Evolutionary conservation across 37 sponge, comb jelly and placozoan genomes (phyloP), one percentile per base, ranked within the genome.

Genomic region (Theonella swinhoei): DNA sequence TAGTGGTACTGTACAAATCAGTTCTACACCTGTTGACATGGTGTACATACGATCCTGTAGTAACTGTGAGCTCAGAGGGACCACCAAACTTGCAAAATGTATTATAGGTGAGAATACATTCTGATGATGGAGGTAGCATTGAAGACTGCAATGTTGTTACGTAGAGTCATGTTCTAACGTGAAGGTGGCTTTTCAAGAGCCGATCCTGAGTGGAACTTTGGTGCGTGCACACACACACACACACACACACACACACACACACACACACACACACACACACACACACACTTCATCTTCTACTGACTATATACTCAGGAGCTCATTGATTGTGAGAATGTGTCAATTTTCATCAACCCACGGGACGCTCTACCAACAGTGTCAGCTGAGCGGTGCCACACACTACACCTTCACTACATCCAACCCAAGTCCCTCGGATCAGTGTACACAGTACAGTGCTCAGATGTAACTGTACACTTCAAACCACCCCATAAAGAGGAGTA

Each of bases 91-190:
- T 20, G 86, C 93, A 58, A 93, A 93, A 74, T 85, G 82, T 42
- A 85, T 88, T 58, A 61, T 93, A 23, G 89, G 93, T 93, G 29
- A 84, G 92, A 47, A n/a, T n/a, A n/a, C n/a, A n/a, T n/a, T n/a
- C n/a, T n/a, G n/a, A n/a, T n/a, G n/a, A n/a, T 42, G 41, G 24
- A 1, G 31, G 26, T n/a, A n/a, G n/a, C n/a, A n/a, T n/a, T n/a
- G n/a, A n/a, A n/a, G n/a, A n/a, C n/a, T n/a, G n/a, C n/a, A n/a
- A n/a, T n/a, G n/a, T n/a, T n/a, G n/a, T 22, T 67, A 3, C 65
- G 26, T 41, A 92, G 92, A 92, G 42, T 37, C 39, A 0, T 84
- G 88, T 36, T 71, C 60, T 64, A 79, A 87, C 80, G 81, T 87
- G 19, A 74, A 60, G 4, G 85, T 92, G 11, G 83, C 77, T 59